phyloP scores from a whole-genome alignment of 2,797 vertebrate species.

The Rhabdomys pumilio region DNA sequence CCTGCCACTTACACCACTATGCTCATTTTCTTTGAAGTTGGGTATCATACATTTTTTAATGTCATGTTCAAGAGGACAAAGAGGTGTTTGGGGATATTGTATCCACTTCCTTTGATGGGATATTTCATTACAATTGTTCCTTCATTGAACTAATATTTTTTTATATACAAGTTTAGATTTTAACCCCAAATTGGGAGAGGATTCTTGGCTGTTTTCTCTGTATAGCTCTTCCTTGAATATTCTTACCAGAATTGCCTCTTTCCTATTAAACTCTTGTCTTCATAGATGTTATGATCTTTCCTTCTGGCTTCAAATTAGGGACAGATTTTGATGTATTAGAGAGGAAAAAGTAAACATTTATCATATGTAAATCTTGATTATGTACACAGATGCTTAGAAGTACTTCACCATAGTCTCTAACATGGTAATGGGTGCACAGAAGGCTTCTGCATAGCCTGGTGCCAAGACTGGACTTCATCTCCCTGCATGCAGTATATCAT shows the following conservation, averaged over 20 bases:
- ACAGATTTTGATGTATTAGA: not conserved
- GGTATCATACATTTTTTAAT: not conserved
- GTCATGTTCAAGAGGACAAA: not conserved
- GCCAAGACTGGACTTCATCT: slow-evolving; percentile 22
- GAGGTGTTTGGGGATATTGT: not conserved
- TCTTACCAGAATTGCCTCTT: not conserved
- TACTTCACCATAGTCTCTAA: not conserved
- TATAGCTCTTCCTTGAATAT: not conserved
- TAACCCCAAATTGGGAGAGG: not conserved
- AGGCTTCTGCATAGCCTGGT: not conserved
- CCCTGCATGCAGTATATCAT: slow-evolving; percentile 4
- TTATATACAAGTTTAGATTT: not conserved
- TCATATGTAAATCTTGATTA: slow-evolving; percentile 22
- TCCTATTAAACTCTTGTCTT: not conserved
- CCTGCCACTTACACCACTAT: no score
- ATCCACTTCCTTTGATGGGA: not conserved
- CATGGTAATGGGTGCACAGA: not conserved
- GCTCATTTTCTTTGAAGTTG: not conserved
- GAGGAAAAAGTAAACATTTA: not conserved
- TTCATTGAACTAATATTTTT: slow-evolving; percentile 1
- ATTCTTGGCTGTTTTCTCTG: not conserved
- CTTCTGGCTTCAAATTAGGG: not conserved
- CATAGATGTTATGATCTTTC: not conserved
- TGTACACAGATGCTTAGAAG: not conserved
- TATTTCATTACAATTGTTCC: not conserved